A percentile compares a stretch with the other conserved stretches of the same genome.
Conservation (phyloP, 2,888 invertebrate genomes). For the Dolichopus griseipennis region DNA sequence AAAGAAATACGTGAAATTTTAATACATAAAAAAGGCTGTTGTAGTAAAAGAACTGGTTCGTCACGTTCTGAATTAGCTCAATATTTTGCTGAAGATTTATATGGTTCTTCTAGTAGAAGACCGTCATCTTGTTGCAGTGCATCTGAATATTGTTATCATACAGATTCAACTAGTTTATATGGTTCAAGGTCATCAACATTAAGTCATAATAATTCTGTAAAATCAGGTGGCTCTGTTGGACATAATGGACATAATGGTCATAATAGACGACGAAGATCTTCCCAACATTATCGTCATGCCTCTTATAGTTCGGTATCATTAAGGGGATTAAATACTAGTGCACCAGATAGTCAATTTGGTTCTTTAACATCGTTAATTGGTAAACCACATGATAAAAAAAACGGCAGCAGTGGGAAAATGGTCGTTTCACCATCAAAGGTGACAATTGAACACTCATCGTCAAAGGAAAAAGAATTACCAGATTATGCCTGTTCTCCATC, state of each 20-base stretch:
- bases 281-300: slow-evolving; percentile 34
- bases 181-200: slow-evolving; percentile 38
- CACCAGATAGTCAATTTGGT: slow-evolving; percentile 36
- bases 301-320: slow-evolving; percentile 40
- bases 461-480: slow-evolving; percentile 34
- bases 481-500: slow-evolving; percentile 43
- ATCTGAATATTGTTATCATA: slow-evolving; percentile 43
- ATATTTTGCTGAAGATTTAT: slow-evolving; percentile 41
- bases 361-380: slow-evolving; percentile 41
- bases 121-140: slow-evolving; percentile 43
- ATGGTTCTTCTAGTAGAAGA: slow-evolving; percentile 34
- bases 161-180: slow-evolving; percentile 42
- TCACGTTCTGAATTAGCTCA: slow-evolving; percentile 41
- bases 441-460: slow-evolving; percentile 36
- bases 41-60: slow-evolving; percentile 21
- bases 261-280: slow-evolving; percentile 29
- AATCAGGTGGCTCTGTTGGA: slow-evolving; percentile 37
- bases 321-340: slow-evolving; percentile 37
- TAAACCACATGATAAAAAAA: slow-evolving; percentile 32
- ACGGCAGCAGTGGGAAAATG: slow-evolving; percentile 25
- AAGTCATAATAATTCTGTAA: slow-evolving; percentile 41
- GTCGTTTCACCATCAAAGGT: slow-evolving; percentile 32
- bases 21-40: slow-evolving; percentile 32
- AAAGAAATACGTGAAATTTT: slow-evolving; percentile 41
- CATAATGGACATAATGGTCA: slow-evolving; percentile 25